phyloP scores from a whole-genome alignment of 2,888 invertebrate genomes.

The Lottia scabra region DNA sequence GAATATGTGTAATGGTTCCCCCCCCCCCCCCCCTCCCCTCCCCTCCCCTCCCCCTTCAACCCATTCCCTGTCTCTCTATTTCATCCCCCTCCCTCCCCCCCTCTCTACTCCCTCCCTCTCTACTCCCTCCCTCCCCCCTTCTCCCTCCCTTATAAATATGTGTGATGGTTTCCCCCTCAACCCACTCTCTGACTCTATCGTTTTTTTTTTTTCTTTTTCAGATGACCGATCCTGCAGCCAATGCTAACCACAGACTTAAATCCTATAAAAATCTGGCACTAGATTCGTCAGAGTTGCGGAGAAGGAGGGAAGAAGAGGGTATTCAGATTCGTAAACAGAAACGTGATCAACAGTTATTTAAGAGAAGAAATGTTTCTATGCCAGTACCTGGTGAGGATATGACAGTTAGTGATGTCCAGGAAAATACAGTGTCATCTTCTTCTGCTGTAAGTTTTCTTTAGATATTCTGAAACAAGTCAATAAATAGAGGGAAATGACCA shows the following conservation, averaged over 20 bases:
- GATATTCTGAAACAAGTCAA: not conserved
- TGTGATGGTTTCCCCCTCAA: too few species aligned
- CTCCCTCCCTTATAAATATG: too few species aligned
- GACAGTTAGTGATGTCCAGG: conserved; percentile 67
- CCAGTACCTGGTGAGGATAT: conserved; percentile 67
- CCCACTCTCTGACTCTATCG: too few species aligned
- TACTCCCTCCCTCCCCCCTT: too few species aligned
- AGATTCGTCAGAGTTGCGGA: conserved; percentile 90
- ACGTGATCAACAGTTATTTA: conserved; percentile 92
- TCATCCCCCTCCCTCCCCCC: too few species aligned
- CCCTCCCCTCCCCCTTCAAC: too few species aligned
- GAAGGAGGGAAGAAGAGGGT: conserved; percentile 94
- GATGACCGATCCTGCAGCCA: conserved; percentile 58
- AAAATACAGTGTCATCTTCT: conserved; percentile 57
- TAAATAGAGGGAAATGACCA: too few species aligned
- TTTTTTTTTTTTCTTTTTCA: conserved; percentile 23
- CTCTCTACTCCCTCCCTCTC: too few species aligned
- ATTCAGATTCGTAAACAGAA: conserved; percentile 96
- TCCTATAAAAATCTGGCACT: conserved; percentile 94
- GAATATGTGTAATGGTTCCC: too few species aligned
- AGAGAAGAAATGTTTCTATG: conserved; percentile 85
- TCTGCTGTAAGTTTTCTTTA: conserved; percentile 18
- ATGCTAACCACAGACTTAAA: conserved; percentile 63
- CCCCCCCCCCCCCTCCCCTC: too few species aligned
- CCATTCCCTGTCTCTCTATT: too few species aligned